Evolutionary conservation across 2,888 invertebrate species (phyloP).

Genomic region (Parapristionchus giblindavisi): DNA sequence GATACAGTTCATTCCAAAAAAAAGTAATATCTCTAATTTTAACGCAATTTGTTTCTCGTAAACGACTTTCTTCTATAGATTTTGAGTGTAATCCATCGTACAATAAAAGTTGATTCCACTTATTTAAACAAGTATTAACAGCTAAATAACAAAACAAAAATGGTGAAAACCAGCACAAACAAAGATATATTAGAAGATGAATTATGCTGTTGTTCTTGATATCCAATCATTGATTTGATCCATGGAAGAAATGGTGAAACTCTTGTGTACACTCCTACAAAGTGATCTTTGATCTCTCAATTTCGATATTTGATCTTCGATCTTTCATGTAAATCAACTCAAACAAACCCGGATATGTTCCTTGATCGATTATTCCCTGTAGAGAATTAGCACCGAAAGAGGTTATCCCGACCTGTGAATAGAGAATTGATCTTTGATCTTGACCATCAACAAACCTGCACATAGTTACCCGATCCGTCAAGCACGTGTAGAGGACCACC

Average conservation of each 20-base stretch:
- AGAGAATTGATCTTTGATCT: background rate
- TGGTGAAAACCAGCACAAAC: background rate
- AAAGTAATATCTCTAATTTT: too few species aligned
- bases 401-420: conserved; percentile 46
- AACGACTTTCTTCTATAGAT: too few species aligned
- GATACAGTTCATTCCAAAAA: too few species aligned
- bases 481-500: conserved; percentile 53
- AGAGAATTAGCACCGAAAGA: conserved; percentile 55
- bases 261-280: conserved; percentile 27
- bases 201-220: background rate
- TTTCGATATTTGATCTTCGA: too few species aligned
- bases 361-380: conserved; percentile 51
- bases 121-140: background rate
- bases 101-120: background rate
- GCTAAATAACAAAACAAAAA: background rate
- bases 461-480: conserved; percentile 40
- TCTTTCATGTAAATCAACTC: background rate
- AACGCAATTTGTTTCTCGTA: too few species aligned
- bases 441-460: conserved; percentile 42
- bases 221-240: conserved; percentile 30
- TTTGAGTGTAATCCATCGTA: too few species aligned
- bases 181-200: background rate
- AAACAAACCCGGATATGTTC: conserved; percentile 49
- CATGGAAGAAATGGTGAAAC: conserved; percentile 29
- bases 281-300: background rate